Evolutionary conservation across 1,140 invertebrate species (phyloP), one percentile per base, ranked within the genome.

Genomic region (Gryllus bimaculatus): DNA sequence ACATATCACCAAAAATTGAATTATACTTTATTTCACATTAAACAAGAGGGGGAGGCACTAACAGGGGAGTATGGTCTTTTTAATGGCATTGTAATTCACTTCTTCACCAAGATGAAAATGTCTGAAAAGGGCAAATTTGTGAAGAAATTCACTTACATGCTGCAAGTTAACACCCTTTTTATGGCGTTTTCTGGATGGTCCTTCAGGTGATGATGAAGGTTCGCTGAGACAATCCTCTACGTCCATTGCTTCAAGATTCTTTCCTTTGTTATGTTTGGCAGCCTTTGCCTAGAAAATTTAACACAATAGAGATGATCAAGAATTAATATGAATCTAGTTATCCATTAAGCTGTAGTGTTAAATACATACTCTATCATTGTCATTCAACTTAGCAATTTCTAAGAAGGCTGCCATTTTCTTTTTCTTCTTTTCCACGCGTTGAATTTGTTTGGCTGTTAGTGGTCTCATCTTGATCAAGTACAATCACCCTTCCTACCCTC

Each of bases 321-420:
- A 39, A 39, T 39, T 1, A 39, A 39, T 39, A 5, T 39, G 26
- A 39, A 39, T 39, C 1, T 39, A 39, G 5, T 39, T 39, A 39
- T 39, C 26, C 5, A 39, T 39, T 2, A 39, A 2, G 26, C 26
- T 2, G 5, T 18, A 73, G 15, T 73, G 15, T 73, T 73, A 66
- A 7, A 15, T 48, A 73, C 79, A 48, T 13, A 79, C 79, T 47
- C 82, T 84, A 80, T 91, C 90, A 76, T 86, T 86, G 80, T 91
- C 90, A 83, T 91, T 91, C 48, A 91, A 84, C 83, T 89, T 88
- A 49, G 89, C 86, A 74, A 91, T 85, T 83, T 90, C 88, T 18
- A 90, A 86, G 81, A 90, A 85, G 7, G 90, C 90, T 21, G 87
- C 86, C 82, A 90, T 86, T 86, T 91, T 91, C 83, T 89, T 89